Percentiles rank a stretch among this genome's conserved stretches.
These are phyloP conservation scores for Gobius niger DNA, from an alignment of 2,113 vertebrate species.

Conservation along the genomic window DNA sequence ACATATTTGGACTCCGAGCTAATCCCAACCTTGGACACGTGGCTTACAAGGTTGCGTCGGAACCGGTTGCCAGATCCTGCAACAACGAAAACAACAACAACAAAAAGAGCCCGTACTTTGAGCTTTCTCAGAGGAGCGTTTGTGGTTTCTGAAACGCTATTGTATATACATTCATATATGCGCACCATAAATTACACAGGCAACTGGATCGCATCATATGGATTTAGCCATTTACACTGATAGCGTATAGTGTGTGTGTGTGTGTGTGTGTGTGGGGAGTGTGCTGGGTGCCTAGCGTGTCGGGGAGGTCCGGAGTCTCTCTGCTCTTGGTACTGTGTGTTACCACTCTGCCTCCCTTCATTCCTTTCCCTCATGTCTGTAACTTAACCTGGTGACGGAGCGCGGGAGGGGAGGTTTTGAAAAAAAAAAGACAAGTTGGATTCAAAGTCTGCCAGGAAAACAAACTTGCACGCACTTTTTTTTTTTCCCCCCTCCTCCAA, in stretches of 20 bases:
- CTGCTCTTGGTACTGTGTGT: constrained; percentile 96
- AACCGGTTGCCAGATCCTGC: background rate
- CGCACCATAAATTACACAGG: background rate
- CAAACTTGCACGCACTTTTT: constrained; percentile 6
- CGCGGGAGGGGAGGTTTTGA: constrained; percentile 33
- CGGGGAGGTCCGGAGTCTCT: constrained; percentile 78
- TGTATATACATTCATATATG: constrained; percentile 4
- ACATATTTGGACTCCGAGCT: background rate
- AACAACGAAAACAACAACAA: background rate
- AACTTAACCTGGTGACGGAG: constrained; percentile 69
- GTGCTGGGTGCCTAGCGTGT: constrained; percentile 78
- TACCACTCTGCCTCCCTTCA: constrained; percentile 93
- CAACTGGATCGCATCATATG: background rate
- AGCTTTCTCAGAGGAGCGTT: background rate
- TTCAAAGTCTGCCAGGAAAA: constrained; percentile 48
- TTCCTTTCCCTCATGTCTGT: constrained; percentile 79
- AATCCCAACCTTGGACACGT: background rate
- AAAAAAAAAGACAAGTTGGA: constrained; percentile 14
- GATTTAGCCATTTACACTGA: background rate
- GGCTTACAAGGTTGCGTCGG: background rate
- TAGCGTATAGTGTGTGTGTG: constrained; percentile 21
- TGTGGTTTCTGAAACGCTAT: background rate
- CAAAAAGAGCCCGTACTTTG: background rate
- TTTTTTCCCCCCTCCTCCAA: background rate
- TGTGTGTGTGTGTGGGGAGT: constrained; percentile 49